Conservation (phyloP, 2,797 vertebrate genomes). For the Acestrorhynchus altus region DNA sequence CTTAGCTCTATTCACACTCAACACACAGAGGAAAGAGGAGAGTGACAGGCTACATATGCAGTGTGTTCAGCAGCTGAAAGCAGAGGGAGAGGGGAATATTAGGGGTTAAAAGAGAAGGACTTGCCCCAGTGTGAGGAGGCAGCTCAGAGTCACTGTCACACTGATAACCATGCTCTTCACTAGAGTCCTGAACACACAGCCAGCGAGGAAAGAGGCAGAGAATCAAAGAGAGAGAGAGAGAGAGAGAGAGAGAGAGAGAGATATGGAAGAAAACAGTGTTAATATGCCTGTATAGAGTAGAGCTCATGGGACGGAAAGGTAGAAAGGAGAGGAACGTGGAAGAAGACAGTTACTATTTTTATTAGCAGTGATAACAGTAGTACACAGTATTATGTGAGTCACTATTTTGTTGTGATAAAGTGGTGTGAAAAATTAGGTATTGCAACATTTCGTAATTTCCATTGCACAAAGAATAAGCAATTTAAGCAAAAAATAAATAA, state of each 20-base stretch:
- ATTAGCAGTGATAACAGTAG: background rate
- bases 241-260: constrained; percentile 4
- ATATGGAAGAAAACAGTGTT: constrained; percentile 10
- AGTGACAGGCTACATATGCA: background rate
- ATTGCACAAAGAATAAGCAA: no score
- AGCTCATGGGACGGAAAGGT: background rate
- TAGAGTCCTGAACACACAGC: constrained; percentile 80
- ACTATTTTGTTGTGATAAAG: no score
- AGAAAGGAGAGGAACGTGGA: background rate
- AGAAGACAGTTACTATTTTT: background rate
- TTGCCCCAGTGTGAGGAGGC: constrained; percentile 83
- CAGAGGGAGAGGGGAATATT: background rate
- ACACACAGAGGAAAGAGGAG: background rate
- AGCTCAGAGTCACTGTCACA: constrained; percentile 87
- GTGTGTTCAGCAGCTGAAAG: background rate
- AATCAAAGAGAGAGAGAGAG: background rate
- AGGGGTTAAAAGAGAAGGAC: constrained; percentile 71
- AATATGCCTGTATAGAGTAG: background rate
- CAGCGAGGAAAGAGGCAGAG: background rate
- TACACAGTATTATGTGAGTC: no score
- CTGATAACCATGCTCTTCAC: constrained; percentile 88
- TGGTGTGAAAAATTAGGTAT: no score
- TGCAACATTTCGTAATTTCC: no score
- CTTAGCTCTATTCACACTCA: background rate
- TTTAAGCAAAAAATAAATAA: no score